Evolutionary conservation across 2,113 vertebrate species (phyloP), one percentile per base, ranked within the genome.

Genomic region (Phasianus colchicus): DNA sequence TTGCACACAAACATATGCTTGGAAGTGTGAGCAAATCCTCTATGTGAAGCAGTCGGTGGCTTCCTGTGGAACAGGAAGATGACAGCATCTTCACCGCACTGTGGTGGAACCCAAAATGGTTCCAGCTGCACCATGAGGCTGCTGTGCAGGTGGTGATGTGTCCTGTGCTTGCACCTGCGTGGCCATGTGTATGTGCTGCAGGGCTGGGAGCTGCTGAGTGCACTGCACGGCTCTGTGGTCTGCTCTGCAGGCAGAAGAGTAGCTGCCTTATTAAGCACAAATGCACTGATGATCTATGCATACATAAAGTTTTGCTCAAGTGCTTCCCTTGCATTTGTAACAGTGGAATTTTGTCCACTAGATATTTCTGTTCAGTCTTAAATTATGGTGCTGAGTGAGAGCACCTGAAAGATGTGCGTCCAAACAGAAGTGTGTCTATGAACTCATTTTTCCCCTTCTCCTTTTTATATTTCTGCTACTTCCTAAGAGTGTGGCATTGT

Each of bases 111-210:
- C n/a, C 19, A 21, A 34, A 58, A 58, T n/a, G 32, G 30, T 57
- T 57, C 57, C 57, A 36, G 32, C 63, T 21, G 4, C 32, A 2
- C 4, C 0, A 1, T 18, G 3, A 27, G 27, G 43, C 27, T 63
- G 27, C 3, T 8, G 4, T 40, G 36, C 57, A 6, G 50, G 80
- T 63, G 64, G 19, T 21, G 71, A 17, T 4, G 3, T 12, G 10
- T 47, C 38, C 66, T 45, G 34, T 20, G 30, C 19, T 13, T 24
- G 0, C 4, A n/a, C 30, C 30, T 67, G 42, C 22, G 4, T 27
- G 0, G 0, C 3, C 6, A 4, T 38, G 2, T 67, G 52, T 24
- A 25, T 11, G n/a, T 21, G 65, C 30, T 60, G 24, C 3, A 8
- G 48, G 42, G 10, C 48, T 58, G 61, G 9, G 25, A 1, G 2